Conservation (phyloP, 2,888 invertebrate species). For the Endomychus coccineus region DNA sequence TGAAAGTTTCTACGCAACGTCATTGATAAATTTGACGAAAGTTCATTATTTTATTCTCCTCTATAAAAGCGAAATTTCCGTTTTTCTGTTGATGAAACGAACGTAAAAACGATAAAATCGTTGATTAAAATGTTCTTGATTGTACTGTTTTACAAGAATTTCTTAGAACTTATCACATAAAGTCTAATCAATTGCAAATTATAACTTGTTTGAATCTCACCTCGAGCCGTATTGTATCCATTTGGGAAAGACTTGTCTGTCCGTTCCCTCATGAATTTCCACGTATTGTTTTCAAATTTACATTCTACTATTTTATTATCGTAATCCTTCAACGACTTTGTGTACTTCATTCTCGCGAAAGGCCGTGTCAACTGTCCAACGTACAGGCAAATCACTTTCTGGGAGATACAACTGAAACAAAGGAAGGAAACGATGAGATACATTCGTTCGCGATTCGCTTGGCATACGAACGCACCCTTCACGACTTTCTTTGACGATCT, state of each 20-base stretch:
- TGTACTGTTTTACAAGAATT: too few relatives aligned
- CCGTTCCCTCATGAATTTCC: constrained; percentile 92
- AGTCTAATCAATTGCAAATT: too few relatives aligned
- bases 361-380: constrained; percentile 66
- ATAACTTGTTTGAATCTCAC: constrained; percentile 43
- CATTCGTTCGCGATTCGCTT: constrained; percentile 3
- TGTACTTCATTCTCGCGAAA: constrained; percentile 69
- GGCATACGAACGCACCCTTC: constrained; percentile 53
- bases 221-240: constrained; percentile 72
- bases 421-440: constrained; percentile 10
- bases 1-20: too few relatives aligned
- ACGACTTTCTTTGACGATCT: constrained; percentile 66
- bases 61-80: too few relatives aligned
- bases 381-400: constrained; percentile 60
- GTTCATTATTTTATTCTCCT: too few relatives aligned
- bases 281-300: constrained; percentile 67
- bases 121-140: too few relatives aligned
- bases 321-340: constrained; percentile 66
- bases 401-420: constrained; percentile 25
- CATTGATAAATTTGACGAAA: too few relatives aligned
- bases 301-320: constrained; percentile 97
- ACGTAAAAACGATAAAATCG: too few relatives aligned
- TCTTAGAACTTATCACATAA: too few relatives aligned
- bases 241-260: constrained; percentile 97
- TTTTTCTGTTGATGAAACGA: too few relatives aligned